Evolutionary conservation across 2,888 invertebrate genomes (phyloP), one percentile per base, ranked within the genome.

Genomic region (Digitonthophagus gazella): DNA sequence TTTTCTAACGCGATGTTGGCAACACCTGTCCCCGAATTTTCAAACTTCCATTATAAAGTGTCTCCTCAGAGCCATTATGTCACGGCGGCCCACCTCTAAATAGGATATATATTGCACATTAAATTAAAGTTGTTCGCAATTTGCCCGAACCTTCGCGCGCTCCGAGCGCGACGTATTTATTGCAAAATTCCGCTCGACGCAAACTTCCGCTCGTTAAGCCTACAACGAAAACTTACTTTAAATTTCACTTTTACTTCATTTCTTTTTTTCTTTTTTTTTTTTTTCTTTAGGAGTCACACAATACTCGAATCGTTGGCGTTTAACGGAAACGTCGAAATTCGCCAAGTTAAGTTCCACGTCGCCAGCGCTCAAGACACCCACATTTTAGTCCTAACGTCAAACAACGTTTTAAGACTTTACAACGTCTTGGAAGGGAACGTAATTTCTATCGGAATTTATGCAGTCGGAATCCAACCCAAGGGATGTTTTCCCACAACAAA

Each of bases 321-420:
- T 72, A 88, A 87, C 77, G 84, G 86, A n/a, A 87, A 89, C 55
- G 84, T 89, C n/a, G 89, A 91, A 78, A 87, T 93, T 15, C 86
- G 90, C 14, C 90, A 92, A 76, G 89, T 90, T 3, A 88, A 89
- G 73, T 97, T 96, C 93, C 96, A 97, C 83, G 96, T 96, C 0
- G 92, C 89, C 57, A 94, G 95, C 28, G 82, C 86, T 8, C 85
- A 87, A 0, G 90, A 93, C 75, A 90, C 90, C 0, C 94, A 94
- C 81, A 81, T 96, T 1, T 82, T 93, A 14, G 88, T 95, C 0
- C 86, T 97, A 18, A 91, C 94, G 2, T 93, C 95, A 0, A 93
- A 96, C 80, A 96, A 96, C 79, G 88, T 89, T 28, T 88, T 97
- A 78, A 91, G 82, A 66, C 74, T 83, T 15, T 83, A 82, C 69